Evolutionary conservation across 1,140 invertebrate genomes (phyloP), one percentile per base, ranked within the genome.

Genomic region (Manduca sexta): DNA sequence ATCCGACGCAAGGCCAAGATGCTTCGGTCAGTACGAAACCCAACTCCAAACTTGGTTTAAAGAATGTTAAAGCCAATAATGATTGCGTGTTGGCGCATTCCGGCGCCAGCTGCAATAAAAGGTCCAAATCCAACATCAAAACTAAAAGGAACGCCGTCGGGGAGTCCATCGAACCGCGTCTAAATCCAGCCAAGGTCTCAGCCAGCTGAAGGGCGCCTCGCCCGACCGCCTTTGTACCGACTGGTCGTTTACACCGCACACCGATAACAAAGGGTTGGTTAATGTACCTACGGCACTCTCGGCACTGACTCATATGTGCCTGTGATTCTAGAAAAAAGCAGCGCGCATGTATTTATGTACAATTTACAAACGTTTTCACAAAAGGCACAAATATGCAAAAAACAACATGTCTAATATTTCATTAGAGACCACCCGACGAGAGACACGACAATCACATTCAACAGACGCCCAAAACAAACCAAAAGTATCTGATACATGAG

Each of bases 111-210:
- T 64, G 62, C 69, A 66, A 75, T 70, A 80, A 76, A 74, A 74
- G 58, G 57, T 67, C 60, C 59, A 64, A 65, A 68, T 61, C 53
- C 59, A 61, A 74, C 64, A 76, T 74, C 59, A 74, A 74, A 73
- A 76, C 60, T 75, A 74, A 81, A 79, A 74, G 64, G 58, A 79
- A 69, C 67, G 57, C 62, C 66, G 61, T 55, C 45, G 47, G 26
- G 45, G 66, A 81, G 80, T 82, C 69, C 72, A 57, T 73, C 77
- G 80, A 81, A 82, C 80, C 54, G 69, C 68, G 69, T 72, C 80
- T 84, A 84, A 82, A 84, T 80, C 64, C 76, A 82, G 69, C 73
- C 77, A 82, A 84, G 80, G 80, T 74, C 76, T 77, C 64, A 60
- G 51, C 49, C 64, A 56, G 65, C 75, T 84, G 78, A 84, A 84